Evolutionary conservation across 2,113 vertebrate species (phyloP).

Genomic region (Pandion haliaetus): DNA sequence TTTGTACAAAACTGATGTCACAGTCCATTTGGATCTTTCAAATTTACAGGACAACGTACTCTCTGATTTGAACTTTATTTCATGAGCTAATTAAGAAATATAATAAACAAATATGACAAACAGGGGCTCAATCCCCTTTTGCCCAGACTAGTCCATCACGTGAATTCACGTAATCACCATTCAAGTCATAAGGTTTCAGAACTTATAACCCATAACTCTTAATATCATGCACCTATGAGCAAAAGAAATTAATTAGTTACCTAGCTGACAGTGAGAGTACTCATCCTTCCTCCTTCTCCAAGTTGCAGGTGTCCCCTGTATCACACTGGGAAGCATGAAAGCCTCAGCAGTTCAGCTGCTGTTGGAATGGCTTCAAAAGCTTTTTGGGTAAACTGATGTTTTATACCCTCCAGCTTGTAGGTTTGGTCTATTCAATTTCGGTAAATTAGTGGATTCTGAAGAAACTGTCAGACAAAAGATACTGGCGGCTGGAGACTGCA

Average conservation of each 20-base stretch:
- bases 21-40: accelerated
- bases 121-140: not conserved
- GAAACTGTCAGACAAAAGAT: not conserved
- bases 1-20: not conserved
- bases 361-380: not conserved
- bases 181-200: not conserved
- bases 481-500: not conserved
- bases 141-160: not conserved
- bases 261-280: accelerated
- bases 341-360: not conserved
- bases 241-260: not conserved
- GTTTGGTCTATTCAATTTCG: not conserved
- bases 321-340: not conserved
- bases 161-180: not conserved
- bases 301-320: not conserved
- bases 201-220: not conserved
- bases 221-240: not conserved
- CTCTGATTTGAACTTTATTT: not conserved
- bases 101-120: not conserved
- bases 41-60: not conserved
- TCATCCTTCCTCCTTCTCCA: not conserved
- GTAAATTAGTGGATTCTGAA: not conserved
- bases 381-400: not conserved
- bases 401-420: not conserved
- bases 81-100: not conserved